These are phyloP conservation scores for Idaea aversata DNA, from an alignment of 2,888 invertebrate genomes.

Conservation along the genomic window DNA sequence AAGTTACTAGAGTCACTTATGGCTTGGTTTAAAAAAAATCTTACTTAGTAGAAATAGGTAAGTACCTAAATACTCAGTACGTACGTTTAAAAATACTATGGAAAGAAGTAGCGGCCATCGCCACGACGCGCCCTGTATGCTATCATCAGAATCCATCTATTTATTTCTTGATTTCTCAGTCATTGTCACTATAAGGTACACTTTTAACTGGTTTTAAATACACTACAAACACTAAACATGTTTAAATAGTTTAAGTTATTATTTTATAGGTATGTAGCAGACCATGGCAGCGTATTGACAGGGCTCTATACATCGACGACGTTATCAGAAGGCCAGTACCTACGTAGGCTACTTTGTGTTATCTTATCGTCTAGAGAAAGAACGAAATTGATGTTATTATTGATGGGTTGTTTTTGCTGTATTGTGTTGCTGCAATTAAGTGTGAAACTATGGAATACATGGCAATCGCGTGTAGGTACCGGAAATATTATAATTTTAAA, in stretches of 20 bases:
- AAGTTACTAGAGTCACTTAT: no score
- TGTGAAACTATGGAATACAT: no score
- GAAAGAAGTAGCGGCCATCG: constrained; percentile 67
- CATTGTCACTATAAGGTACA: constrained; percentile 23
- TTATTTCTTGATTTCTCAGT: constrained; percentile 42
- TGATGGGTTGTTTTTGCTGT: constrained; percentile 8
- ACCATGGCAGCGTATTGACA: constrained; percentile 68
- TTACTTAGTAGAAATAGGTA: neutral
- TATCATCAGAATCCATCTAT: constrained; percentile 66
- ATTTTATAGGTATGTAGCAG: constrained; percentile 44
- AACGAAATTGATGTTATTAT: constrained; percentile 41
- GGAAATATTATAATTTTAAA: no score
- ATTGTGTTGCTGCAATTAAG: neutral
- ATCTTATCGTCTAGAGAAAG: constrained; percentile 68
- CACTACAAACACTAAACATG: constrained; percentile 7
- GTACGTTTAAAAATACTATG: constrained; percentile 64
- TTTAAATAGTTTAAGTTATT: constrained; percentile 25
- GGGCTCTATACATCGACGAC: constrained; percentile 57
- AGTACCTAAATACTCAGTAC: constrained; percentile 46
- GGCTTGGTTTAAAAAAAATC: neutral
- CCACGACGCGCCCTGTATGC: constrained; percentile 55
- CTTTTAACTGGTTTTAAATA: constrained; percentile 11
- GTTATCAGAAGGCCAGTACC: constrained; percentile 56
- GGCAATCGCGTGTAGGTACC: no score
- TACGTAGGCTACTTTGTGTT: constrained; percentile 65